Base-by-base conservation (phyloP, 2,888 invertebrate genomes). In the Blera fallax region DNA sequence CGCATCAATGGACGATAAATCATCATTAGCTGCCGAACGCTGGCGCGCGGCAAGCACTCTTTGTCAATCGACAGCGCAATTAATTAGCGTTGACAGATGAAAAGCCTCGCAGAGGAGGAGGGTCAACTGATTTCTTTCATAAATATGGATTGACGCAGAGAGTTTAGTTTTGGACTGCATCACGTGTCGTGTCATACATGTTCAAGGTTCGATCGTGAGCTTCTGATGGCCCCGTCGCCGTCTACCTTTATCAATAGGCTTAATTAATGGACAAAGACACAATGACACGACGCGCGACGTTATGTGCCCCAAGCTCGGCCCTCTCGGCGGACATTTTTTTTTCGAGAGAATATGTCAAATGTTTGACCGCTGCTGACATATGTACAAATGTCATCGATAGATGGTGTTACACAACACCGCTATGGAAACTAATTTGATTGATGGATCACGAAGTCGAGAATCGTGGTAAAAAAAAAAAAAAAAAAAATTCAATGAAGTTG, bases 81-180 rank as follows among this genome's bases (percentile, higher is more conserved):
- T 85, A 85, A 85, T 85, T 85, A 85, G 81, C 85, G 77, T 77
- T 81, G 76, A 85, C 85, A 81, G 76, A 64, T 73, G 76, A 85
- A 81, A 81, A 62, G 64, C 52, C 62, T 54, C 60, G 32, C n/a
- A 21, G 60, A 27, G 65, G 60, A 27, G 65, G 29, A 48, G 79
- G 73, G 83, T 78, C 67, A 78, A 64, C 73, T 18, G 77, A 77
- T 72, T 73, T 67, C 73, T 67, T 34, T 37, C 32, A 50, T 50
- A 65, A 65, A 18, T 32, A 37, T n/a, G n/a, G n/a, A n/a, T n/a
- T n/a, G 10, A 16, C 21, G 16, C 16, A 11, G 21, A 34, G 16
- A 40, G 21, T n/a, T n/a, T n/a, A 21, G n/a, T 18, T 18, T 11
- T 58, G 16, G 65, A 76, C 67, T 78, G 60, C 60, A 67, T 67